phyloP scores from a whole-genome alignment of 2,797 vertebrate species.

The Poecilia picta region DNA sequence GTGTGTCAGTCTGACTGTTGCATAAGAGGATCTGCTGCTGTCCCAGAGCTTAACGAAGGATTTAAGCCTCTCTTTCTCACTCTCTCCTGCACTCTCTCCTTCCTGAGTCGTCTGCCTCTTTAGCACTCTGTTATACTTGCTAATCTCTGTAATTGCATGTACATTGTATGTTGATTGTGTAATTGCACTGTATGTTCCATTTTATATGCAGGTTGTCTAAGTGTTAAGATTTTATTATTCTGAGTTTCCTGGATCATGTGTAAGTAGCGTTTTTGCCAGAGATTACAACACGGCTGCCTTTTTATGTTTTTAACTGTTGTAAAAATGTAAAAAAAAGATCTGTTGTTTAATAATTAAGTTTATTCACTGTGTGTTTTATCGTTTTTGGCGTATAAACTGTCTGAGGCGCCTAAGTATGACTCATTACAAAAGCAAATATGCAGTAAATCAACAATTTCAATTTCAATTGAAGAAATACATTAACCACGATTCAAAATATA shows the following conservation, averaged over 20 bases:
- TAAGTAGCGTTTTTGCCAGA: neutral
- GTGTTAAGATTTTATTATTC: slow-evolving; percentile 10
- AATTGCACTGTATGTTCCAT: slow-evolving; percentile 17
- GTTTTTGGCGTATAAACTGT: neutral
- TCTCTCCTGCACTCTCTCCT: slow-evolving; percentile 51
- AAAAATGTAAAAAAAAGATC: neutral
- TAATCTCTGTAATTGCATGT: slow-evolving; percentile 68
- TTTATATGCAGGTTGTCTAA: slow-evolving; percentile 25
- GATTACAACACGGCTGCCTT: neutral
- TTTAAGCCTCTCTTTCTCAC: slow-evolving; percentile 74
- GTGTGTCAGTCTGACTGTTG: slow-evolving; percentile 68
- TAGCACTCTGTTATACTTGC: slow-evolving; percentile 41
- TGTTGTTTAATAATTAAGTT: neutral
- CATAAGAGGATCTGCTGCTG: slow-evolving; percentile 84
- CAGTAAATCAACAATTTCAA: neutral
- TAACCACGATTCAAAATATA: neutral
- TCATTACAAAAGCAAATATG: neutral
- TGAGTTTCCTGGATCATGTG: slow-evolving; percentile 5
- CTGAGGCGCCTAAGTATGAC: neutral
- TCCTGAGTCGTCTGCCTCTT: slow-evolving; percentile 45
- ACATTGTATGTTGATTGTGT: slow-evolving; percentile 57
- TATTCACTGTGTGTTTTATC: neutral
- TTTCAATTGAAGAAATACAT: neutral
- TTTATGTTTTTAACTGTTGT: neutral
- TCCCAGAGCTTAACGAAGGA: slow-evolving; percentile 80